A percentile compares a stretch with the other conserved stretches of the same genome.
Evolutionary conservation across 1,140 invertebrate genomes (phyloP).

Genomic region (Listronotus bonariensis): DNA sequence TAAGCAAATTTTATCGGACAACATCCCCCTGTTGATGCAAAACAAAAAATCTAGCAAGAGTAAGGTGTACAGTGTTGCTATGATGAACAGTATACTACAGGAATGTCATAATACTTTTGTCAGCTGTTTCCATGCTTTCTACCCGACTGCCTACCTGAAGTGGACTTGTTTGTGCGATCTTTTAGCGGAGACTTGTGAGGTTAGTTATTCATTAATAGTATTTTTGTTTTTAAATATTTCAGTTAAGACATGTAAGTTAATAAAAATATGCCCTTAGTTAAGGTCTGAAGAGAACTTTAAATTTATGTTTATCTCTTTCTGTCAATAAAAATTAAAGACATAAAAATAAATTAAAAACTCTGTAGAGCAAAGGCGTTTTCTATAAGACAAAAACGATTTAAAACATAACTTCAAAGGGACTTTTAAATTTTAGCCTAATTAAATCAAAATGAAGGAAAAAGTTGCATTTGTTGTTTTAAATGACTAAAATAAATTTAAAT

Average conservation of each 20-base stretch:
- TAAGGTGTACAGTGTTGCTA: constrained; percentile 49
- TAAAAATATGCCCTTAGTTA: not conserved
- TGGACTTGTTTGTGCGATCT: constrained; percentile 91
- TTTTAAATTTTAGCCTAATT: too few relatives aligned
- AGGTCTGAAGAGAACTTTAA: not conserved
- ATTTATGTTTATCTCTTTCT: not conserved
- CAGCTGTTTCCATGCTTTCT: constrained; percentile 93
- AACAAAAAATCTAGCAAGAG: constrained; percentile 46
- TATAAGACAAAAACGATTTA: too few relatives aligned
- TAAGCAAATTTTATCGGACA: constrained; percentile 82
- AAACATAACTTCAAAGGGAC: too few relatives aligned
- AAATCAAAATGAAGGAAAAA: too few relatives aligned
- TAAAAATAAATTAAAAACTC: too few relatives aligned
- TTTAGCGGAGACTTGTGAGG: constrained; percentile 77
- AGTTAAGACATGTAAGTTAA: too few relatives aligned
- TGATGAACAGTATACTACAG: constrained; percentile 76
- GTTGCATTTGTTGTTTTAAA: too few relatives aligned
- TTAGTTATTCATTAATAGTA: constrained; percentile 59
- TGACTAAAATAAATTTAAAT: too few relatives aligned
- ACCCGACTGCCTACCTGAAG: constrained; percentile 89
- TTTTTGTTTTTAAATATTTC: too few relatives aligned
- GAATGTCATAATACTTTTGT: constrained; percentile 92
- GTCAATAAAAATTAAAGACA: too few relatives aligned
- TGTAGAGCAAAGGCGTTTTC: too few relatives aligned
- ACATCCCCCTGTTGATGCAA: constrained; percentile 57